Evolutionary conservation across 1,140 invertebrate species (phyloP).

Genomic region (Lordiphosa clarofinis): DNA sequence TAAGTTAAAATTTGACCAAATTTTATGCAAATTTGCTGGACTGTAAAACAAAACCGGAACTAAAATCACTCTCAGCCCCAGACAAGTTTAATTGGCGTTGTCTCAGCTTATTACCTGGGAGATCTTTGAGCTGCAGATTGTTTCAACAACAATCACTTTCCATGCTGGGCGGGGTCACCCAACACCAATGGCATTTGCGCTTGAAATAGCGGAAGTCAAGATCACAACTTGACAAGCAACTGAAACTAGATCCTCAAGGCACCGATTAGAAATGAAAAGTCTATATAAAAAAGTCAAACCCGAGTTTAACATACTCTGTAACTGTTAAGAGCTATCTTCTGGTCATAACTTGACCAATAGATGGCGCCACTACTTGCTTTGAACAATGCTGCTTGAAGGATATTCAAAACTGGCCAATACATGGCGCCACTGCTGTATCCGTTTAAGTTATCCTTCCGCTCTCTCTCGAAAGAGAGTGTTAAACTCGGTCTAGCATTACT

Average conservation of each 20-base stretch:
- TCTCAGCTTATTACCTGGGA: conserved; percentile 10
- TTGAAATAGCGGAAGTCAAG: conserved; percentile 41
- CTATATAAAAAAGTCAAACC: too few relatives aligned
- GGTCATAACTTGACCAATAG: too few relatives aligned
- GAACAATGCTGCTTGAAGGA: too few relatives aligned
- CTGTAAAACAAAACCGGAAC: conserved; percentile 41
- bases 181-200: conserved; percentile 8
- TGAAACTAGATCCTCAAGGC: conserved; percentile 9
- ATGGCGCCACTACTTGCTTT: too few relatives aligned
- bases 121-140: conserved; percentile 6
- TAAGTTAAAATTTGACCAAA: conserved; percentile 79
- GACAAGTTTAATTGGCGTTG: conserved; percentile 30
- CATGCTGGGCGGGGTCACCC: conserved; percentile 20
- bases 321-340: too few relatives aligned
- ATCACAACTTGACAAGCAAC: neutral
- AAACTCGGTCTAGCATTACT: too few relatives aligned
- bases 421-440: too few relatives aligned
- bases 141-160: conserved; percentile 49
- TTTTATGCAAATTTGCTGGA: conserved; percentile 45
- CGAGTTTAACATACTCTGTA: too few relatives aligned
- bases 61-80: conserved; percentile 12
- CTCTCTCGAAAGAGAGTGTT: too few relatives aligned
- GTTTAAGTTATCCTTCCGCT: too few relatives aligned
- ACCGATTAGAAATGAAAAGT: too few relatives aligned
- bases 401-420: too few relatives aligned